These are phyloP conservation scores for Lasioglossum malachurum DNA, from an alignment of 2,888 invertebrate genomes.

Conservation along the genomic window DNA sequence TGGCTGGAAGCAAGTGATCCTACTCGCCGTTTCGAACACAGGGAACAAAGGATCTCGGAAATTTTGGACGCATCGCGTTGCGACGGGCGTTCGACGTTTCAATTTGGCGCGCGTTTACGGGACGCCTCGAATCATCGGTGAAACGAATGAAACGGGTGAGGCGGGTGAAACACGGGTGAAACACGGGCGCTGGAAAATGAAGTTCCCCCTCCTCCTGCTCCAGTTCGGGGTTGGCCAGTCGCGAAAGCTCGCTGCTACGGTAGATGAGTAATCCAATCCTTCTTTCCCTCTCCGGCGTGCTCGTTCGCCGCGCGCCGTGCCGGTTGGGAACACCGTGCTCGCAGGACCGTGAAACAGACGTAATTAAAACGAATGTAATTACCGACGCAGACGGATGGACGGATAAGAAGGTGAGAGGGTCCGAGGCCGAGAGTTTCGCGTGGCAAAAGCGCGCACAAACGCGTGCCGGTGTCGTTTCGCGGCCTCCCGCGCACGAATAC, in stretches of 20 bases:
- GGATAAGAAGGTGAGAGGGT: slow-evolving; percentile 19
- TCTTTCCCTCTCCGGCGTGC: neutral
- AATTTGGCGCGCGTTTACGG: neutral
- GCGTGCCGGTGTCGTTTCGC: slow-evolving; percentile 14
- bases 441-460: neutral
- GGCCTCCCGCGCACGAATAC: neutral
- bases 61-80: neutral
- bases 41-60: neutral
- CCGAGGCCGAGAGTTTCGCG: neutral
- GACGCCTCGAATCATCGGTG: slow-evolving; percentile 25
- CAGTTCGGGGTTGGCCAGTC: neutral
- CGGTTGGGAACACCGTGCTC: slow-evolving; percentile 18
- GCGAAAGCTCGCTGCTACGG: neutral
- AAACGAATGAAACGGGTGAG: neutral
- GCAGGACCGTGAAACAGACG: slow-evolving; percentile 59
- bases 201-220: neutral
- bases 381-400: slow-evolving; percentile 30
- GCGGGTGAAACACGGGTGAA: neutral
- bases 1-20: neutral
- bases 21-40: neutral
- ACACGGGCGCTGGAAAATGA: slow-evolving; percentile 15
- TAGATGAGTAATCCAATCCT: slow-evolving; percentile 24
- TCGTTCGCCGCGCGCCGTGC: slow-evolving; percentile 2
- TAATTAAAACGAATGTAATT: slow-evolving; percentile 75
- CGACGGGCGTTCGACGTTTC: slow-evolving; percentile 7